Base-by-base conservation (phyloP, 2,797 vertebrate genomes). In the Enteromius anoplus region DNA sequence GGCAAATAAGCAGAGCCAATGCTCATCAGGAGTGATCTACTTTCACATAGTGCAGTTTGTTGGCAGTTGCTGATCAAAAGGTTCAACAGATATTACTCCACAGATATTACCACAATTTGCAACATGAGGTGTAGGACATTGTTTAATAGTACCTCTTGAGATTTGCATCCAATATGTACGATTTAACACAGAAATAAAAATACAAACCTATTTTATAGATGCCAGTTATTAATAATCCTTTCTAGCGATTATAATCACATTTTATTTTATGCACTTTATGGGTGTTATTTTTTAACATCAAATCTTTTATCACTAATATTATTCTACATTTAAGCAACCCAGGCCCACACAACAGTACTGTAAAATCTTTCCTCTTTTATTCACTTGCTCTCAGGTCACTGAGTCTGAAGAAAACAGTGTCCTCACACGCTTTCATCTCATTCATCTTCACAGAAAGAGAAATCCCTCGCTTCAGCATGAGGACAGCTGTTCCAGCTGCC, bases 341-440 rank as follows among this genome's bases (percentile, higher is more conserved):
- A 60, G 58, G 23, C 23, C 23, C 58, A 60, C 58, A 60, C 21
- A 60, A 60, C 26, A 51, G 70, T 12, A 72, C 9, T 51, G 47
- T 72, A 62, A 62, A 45, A 37, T 6, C 2, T 80, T 76, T 66
- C 26, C 29, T 3, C 47, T 51, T 80, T 78, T 78, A 75, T 66
- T 77, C 64, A 79, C 49, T 26, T 62, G 64, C 77, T 88, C 69
- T 87, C 82, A 70, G 87, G 85, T 89, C 88, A 89, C 68, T 76
- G 85, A 75, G 80, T 85, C 69, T 84, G 76, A 77, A 84, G 85
- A 88, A 85, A 88, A 78, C 40, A 60, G 55, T 66, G 47, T 84
- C 83, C 80, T 85, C 37, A 60, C 72, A 77, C 51, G 58, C 78
- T 77, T 68, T 78, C 81, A 45, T 81, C 66, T 80, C 84, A 87